Percentiles rank a stretch among this genome's conserved stretches.
Conservation (phyloP, 2,888 invertebrate species). For the Octonoba sinensis region DNA sequence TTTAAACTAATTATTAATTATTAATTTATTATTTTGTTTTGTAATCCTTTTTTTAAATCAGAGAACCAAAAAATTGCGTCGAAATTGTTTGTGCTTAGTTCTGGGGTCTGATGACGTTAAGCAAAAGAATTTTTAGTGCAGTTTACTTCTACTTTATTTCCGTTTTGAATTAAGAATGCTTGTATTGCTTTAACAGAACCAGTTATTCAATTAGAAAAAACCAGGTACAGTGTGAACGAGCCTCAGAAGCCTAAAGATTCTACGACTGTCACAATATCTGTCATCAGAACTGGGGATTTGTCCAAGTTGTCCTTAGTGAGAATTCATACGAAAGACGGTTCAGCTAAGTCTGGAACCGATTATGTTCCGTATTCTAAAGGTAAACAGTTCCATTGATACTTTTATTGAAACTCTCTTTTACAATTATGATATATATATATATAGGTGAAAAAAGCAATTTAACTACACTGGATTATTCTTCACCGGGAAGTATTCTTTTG, state of each 20-base stretch:
- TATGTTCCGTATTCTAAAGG: conserved; percentile 70
- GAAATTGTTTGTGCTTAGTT: too few relatives aligned
- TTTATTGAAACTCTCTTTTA: too few relatives aligned
- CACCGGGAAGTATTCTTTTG: too few relatives aligned
- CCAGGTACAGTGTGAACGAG: conserved; percentile 70
- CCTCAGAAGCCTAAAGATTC: conserved; percentile 69
- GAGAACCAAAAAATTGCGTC: too few relatives aligned
- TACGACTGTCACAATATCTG: conserved; percentile 68
- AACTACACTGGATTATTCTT: too few relatives aligned
- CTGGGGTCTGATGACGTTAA: too few relatives aligned
- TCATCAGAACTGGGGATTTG: conserved; percentile 70
- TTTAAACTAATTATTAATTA: too few relatives aligned
- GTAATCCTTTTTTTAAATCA: too few relatives aligned
- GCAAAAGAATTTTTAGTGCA: too few relatives aligned
- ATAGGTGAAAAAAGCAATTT: too few relatives aligned
- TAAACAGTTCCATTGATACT: conserved; percentile 54
- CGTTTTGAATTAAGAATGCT: too few relatives aligned
- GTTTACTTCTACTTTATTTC: neutral
- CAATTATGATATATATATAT: too few relatives aligned
- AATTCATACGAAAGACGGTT: conserved; percentile 71
- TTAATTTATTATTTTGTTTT: neutral
- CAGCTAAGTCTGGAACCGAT: conserved; percentile 70
- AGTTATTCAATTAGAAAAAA: conserved; percentile 69
- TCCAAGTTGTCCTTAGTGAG: conserved; percentile 69
- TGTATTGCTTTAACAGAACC: conserved; percentile 68